Evolutionary conservation across 2,888 invertebrate species (phyloP).

Genomic region (Drosophila sordidula): DNA sequence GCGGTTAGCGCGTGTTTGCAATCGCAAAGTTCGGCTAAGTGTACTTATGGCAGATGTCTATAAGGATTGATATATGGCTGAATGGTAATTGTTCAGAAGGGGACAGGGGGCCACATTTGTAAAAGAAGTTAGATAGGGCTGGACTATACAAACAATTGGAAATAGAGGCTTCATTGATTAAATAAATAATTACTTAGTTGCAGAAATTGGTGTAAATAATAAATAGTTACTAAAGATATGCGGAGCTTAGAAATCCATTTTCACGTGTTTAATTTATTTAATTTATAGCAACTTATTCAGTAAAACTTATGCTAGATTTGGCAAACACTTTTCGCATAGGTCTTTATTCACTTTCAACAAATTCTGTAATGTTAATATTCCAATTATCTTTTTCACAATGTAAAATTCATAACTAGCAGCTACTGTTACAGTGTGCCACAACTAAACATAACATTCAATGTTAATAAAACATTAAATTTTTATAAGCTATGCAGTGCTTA

Average conservation of each 20-base stretch:
- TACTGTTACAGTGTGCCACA: neutral
- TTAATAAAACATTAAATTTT: too few relatives aligned
- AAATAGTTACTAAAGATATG: too few relatives aligned
- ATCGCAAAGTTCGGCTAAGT: slow-evolving; percentile 17
- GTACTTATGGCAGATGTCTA: slow-evolving; percentile 20
- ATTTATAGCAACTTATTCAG: too few relatives aligned
- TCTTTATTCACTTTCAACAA: too few relatives aligned
- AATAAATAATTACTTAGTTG: neutral
- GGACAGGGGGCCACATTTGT: neutral
- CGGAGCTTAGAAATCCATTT: too few relatives aligned
- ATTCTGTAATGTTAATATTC: too few relatives aligned
- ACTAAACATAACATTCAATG: neutral
- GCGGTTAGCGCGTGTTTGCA: slow-evolving; percentile 8
- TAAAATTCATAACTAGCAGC: neutral
- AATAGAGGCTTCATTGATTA: neutral
- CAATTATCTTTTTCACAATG: too few relatives aligned
- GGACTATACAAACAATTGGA: neutral
- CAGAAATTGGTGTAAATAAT: neutral
- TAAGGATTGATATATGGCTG: slow-evolving; percentile 15
- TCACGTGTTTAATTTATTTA: too few relatives aligned
- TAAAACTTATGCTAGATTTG: too few relatives aligned
- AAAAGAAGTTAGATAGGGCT: neutral
- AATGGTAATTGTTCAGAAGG: slow-evolving; percentile 3
- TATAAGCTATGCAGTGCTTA: too few relatives aligned
- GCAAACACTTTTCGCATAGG: too few relatives aligned